These are phyloP conservation scores for Beris chalybata DNA, from an alignment of 2,888 invertebrate genomes.

Conservation along the genomic window DNA sequence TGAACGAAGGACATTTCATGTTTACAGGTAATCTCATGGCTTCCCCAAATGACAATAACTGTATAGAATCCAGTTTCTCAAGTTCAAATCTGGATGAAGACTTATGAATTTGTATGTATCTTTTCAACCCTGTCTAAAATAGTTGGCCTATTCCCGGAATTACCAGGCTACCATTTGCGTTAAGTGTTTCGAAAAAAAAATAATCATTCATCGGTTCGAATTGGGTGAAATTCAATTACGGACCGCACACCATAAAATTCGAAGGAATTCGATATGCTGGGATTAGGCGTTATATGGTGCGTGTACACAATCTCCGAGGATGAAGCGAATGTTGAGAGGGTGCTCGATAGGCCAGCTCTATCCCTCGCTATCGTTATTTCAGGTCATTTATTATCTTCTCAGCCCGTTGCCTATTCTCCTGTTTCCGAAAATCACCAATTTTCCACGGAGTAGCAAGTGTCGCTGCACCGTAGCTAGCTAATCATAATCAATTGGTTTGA, in stretches of 20 bases:
- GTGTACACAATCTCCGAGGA: background rate
- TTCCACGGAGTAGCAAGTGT: constrained; percentile 22
- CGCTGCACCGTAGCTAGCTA: background rate
- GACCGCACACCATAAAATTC: constrained; percentile 32
- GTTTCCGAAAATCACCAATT: constrained; percentile 24
- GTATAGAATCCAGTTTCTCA: no score
- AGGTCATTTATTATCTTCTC: constrained; percentile 27
- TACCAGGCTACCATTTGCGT: no score
- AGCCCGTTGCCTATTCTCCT: background rate
- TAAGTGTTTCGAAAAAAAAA: no score
- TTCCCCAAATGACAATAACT: no score
- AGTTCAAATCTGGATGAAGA: no score
- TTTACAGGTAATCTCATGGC: no score
- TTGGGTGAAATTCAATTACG: constrained; percentile 32
- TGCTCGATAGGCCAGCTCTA: background rate
- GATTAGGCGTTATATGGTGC: constrained; percentile 24
- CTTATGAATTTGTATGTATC: no score
- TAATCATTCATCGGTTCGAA: background rate
- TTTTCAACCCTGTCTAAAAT: no score
- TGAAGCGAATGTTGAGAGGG: background rate
- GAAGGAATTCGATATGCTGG: constrained; percentile 31
- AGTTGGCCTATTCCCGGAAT: no score
- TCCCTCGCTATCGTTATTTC: constrained; percentile 22
- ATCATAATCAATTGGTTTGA: constrained; percentile 17
- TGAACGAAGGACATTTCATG: no score